Percentiles rank a stretch among this genome's conserved stretches.
phyloP scores from a whole-genome alignment of 2,113 vertebrate genomes.

The Entosphenus tridentatus region DNA sequence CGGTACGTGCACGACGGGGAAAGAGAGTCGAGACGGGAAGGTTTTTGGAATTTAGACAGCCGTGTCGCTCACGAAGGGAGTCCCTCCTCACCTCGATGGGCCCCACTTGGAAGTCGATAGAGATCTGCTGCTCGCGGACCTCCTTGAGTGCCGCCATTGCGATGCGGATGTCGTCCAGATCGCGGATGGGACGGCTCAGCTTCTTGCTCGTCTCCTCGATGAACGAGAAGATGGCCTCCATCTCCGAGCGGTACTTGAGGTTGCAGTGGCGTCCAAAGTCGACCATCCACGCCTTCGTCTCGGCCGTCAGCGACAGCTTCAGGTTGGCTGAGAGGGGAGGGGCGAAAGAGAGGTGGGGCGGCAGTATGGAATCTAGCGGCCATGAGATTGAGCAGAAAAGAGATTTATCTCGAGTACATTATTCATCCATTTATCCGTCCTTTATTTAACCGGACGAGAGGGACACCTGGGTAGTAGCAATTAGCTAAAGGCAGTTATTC shows the following conservation, averaged over 20 bases:
- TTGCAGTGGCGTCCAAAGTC: constrained; percentile 51
- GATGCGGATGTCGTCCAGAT: constrained; percentile 72
- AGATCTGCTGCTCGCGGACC: constrained; percentile 54
- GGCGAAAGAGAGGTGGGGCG: not conserved
- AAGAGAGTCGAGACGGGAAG: no score
- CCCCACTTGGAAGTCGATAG: constrained; percentile 53
- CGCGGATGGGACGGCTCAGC: constrained; percentile 48
- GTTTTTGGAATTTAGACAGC: no score
- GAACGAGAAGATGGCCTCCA: constrained; percentile 59
- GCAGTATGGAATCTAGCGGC: no score
- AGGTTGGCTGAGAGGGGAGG: constrained; percentile 32
- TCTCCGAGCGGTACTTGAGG: constrained; percentile 49
- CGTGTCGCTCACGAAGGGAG: no score
- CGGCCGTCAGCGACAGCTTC: constrained; percentile 47
- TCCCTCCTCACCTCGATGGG: constrained; percentile 49
- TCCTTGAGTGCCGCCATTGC: constrained; percentile 59
- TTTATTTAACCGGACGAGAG: no score
- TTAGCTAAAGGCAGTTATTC: no score
- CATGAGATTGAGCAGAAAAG: no score
- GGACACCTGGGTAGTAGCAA: no score
- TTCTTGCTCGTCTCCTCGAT: constrained; percentile 62
- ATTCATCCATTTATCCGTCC: no score
- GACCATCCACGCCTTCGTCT: constrained; percentile 63
- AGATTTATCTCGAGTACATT: no score
- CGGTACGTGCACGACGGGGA: no score